phyloP scores from a whole-genome alignment of 2,797 vertebrate genomes.

The Margarornis squamiger region DNA sequence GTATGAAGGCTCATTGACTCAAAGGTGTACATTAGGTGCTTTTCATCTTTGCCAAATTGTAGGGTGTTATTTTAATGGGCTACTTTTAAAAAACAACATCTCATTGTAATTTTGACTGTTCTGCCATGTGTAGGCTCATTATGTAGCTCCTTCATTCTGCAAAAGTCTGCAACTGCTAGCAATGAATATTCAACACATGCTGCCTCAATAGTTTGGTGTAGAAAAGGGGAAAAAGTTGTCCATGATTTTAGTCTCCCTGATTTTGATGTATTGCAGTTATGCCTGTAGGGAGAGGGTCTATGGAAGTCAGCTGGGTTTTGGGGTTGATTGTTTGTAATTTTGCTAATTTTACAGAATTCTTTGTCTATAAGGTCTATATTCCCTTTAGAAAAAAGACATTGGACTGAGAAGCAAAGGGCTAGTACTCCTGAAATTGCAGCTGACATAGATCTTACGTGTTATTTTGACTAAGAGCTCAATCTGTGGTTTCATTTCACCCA shows the following conservation, averaged over 20 bases:
- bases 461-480: background rate
- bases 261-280: background rate
- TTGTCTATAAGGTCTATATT: background rate
- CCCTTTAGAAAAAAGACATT: background rate
- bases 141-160: background rate
- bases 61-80: background rate
- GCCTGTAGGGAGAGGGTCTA: background rate
- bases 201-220: background rate
- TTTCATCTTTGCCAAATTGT: background rate
- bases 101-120: background rate
- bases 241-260: background rate
- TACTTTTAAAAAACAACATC: background rate
- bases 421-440: background rate
- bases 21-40: background rate
- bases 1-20: background rate
- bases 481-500: background rate
- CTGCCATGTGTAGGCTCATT: background rate
- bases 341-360: background rate
- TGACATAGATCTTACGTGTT: background rate
- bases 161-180: background rate
- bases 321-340: background rate
- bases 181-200: slow-evolving; percentile 23
- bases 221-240: background rate
- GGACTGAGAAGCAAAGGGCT: background rate
- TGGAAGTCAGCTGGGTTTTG: background rate